These are phyloP conservation scores for Chiridota heheva DNA, from an alignment of 35 echinoderm and acorn worm species.

Conservation along the genomic window DNA sequence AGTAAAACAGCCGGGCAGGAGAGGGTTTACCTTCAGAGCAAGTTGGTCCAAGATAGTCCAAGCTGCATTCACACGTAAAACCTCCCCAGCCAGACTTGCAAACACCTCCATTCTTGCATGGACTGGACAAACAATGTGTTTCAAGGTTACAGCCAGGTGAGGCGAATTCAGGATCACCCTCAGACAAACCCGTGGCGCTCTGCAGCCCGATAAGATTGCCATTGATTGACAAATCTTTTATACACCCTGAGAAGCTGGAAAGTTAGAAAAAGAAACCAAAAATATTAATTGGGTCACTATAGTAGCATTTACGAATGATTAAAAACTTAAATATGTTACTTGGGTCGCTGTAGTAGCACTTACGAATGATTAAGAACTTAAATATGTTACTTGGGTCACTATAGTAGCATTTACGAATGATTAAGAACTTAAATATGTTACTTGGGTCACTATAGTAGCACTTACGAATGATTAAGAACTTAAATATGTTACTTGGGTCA, in stretches of 20 bases:
- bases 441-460: too few relatives aligned
- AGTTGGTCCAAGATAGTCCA: constrained; percentile 72
- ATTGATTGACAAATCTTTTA: constrained; percentile 70
- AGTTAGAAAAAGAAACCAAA: not conserved
- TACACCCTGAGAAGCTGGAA: constrained; percentile 91
- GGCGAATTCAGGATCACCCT: constrained; percentile 53
- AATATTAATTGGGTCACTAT: too few relatives aligned
- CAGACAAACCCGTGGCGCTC: constrained; percentile 28
- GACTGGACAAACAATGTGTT: constrained; percentile 54
- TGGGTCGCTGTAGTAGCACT: too few relatives aligned
- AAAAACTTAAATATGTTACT: too few relatives aligned
- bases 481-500: too few relatives aligned
- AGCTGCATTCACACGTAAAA: constrained; percentile 69
- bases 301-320: too few relatives aligned
- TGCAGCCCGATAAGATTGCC: constrained; percentile 56
- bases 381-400: too few relatives aligned
- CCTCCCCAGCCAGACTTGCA: constrained; percentile 74
- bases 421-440: too few relatives aligned
- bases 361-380: too few relatives aligned
- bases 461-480: too few relatives aligned
- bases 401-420: too few relatives aligned
- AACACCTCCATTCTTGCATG: constrained; percentile 73
- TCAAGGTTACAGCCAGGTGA: constrained; percentile 76
- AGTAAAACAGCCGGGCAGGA: too few relatives aligned
- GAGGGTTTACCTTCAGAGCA: constrained; percentile 95